Evolutionary conservation across 1,140 invertebrate species (phyloP).

Genomic region (Philotrypesis tridentata): DNA sequence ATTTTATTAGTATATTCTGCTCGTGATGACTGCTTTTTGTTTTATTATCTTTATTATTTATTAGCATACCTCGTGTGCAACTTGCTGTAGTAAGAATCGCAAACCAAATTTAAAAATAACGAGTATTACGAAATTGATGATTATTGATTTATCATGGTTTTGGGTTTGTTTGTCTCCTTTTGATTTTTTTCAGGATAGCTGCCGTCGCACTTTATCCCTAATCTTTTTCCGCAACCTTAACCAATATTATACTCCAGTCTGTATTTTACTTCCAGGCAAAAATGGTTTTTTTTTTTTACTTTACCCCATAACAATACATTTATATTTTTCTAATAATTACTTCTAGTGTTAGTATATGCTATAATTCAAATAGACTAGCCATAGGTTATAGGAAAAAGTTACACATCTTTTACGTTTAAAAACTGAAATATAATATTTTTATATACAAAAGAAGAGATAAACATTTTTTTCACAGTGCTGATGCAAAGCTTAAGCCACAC

Average conservation of each 20-base stretch:
- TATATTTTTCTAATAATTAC: slow-evolving; percentile 27
- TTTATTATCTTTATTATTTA: neutral
- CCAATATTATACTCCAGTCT: slow-evolving; percentile 33
- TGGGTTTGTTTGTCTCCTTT: slow-evolving; percentile 50
- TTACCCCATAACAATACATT: slow-evolving; percentile 36
- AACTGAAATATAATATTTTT: neutral
- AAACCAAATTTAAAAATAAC: neutral
- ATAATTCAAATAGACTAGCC: neutral
- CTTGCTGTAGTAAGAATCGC: slow-evolving; percentile 20
- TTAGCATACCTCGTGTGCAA: neutral
- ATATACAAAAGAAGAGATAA: neutral
- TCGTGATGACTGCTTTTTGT: neutral
- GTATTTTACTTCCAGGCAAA: slow-evolving; percentile 45
- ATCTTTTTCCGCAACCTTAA: slow-evolving; percentile 28
- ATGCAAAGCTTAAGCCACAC: slow-evolving; percentile 2
- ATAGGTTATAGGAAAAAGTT: neutral
- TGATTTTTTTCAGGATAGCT: slow-evolving; percentile 72
- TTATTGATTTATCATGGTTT: slow-evolving; percentile 35
- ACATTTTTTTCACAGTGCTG: slow-evolving; percentile 10
- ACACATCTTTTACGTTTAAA: slow-evolving; percentile 1
- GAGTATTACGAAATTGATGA: neutral
- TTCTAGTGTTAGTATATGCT: slow-evolving; percentile 17
- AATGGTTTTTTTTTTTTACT: slow-evolving; percentile 38
- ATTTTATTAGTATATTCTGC: neutral
- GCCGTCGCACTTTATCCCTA: slow-evolving; percentile 69